Evolutionary conservation across 1,140 invertebrate species (phyloP), one percentile per base, ranked within the genome.

Genomic region (Drosophila murphyi): DNA sequence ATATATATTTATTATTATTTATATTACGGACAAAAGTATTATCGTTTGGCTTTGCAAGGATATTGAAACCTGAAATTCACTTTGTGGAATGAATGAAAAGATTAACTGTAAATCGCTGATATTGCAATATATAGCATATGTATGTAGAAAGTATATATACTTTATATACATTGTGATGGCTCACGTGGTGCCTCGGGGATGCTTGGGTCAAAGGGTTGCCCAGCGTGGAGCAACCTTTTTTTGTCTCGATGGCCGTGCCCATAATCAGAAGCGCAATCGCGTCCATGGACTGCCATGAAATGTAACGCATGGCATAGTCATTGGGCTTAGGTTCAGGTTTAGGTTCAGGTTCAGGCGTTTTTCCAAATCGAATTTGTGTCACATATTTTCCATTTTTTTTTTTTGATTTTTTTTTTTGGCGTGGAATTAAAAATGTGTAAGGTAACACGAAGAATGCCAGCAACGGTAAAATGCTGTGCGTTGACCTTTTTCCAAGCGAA

Each of bases 401-500:
- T 65, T 48, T 60, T 61, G 28, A n/a, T 28, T 31, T 43, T 41
- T 10, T 10, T 64, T 55, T 41, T 51, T 41, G 20, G 41, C 31
- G n/a, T 60, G 59, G 10, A 41, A 47, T 35, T 54, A 56, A 31
- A 74, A 8, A 28, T 1, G 39, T 41, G 5, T 8, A 68, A 68
- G 50, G 56, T 54, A 73, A 48, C 39, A 47, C 54, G 54, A 67
- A 64, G 34, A 71, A 70, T 54, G 64, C 39, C 37, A 51, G 41
- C 45, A 52, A 72, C 59, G 47, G 72, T 51, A 71, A 67, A 78
- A 48, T 78, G 55, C 65, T 78, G 76, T 79, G 76, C 76, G 76
- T 76, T 79, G 76, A 79, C 76, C 76, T 79, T 79, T 79, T 79
- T 79, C 76, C 76, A 68, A 72, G 73, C 76, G 76, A 79, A 68